Evolutionary conservation across 2,888 invertebrate species (phyloP).

Genomic region (Hanleya hanleyi): DNA sequence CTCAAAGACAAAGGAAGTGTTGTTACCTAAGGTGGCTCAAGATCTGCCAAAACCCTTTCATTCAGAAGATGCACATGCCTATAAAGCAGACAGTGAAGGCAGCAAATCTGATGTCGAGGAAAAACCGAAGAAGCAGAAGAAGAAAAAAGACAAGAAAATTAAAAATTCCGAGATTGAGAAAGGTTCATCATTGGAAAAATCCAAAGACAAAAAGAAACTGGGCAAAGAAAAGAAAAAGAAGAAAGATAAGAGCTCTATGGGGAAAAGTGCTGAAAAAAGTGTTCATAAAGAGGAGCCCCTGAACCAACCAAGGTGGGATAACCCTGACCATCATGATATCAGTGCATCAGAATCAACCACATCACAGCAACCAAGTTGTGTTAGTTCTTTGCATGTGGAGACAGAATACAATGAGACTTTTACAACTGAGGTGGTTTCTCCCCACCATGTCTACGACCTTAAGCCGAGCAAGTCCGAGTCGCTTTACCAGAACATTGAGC

Average conservation of each 20-base stretch:
- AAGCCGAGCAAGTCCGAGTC: no score
- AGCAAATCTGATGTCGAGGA: constrained; percentile 36
- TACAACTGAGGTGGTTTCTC: no score
- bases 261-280: no score
- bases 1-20: background rate
- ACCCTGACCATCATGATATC: no score
- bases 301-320: no score
- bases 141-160: constrained; percentile 36
- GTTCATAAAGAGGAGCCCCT: no score
- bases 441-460: no score
- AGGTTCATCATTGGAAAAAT: background rate
- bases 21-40: background rate
- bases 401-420: no score
- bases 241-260: constrained; percentile 23
- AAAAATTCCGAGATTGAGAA: constrained; percentile 24
- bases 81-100: constrained; percentile 18
- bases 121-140: constrained; percentile 39
- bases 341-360: no score
- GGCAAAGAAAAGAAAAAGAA: constrained; percentile 37
- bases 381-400: no score
- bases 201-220: constrained; percentile 27
- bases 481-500: no score
- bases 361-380: no score
- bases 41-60: background rate
- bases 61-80: constrained; percentile 28